Base-by-base conservation (phyloP, 2,797 vertebrate species). In the Ctenopoma kingsleyae region DNA sequence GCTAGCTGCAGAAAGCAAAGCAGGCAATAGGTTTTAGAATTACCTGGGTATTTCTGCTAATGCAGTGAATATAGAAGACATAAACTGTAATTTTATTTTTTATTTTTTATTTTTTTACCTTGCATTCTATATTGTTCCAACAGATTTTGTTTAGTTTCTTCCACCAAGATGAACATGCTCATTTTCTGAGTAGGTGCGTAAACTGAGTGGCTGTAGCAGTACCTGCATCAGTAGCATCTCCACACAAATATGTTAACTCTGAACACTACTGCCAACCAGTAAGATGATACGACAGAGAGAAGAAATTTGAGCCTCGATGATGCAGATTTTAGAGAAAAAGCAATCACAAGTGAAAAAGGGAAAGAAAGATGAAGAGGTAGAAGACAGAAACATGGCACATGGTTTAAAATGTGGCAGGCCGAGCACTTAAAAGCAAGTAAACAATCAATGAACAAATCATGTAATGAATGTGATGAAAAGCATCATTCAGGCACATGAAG, bases 1-100 rank as follows among this genome's bases (percentile, higher is more conserved):
- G 57, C 69, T 83, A 69, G 47, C 52, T 65, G 86, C 71, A 63
- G 50, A 74, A 53, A 74, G 87, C 81, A 74, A 86, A 88, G 90
- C 86, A 55, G 74, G 82, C 72, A 47, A 59, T 40, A 80, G 75
- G 77, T 60, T 22, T 32, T 44, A 43, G 43, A 52, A 76, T 47
- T 4, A 55, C 25, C 65, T 54, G 25, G n/a, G 16, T 27, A 22
- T 40, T 23, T 46, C 19, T 27, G 44, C 46, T 36, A 27, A 44
- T 10, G 36, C 13, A 23, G 6, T 22, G 23, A 19, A 17, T 32
- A 22, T 38, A 36, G 30, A 51, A 12, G 32, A 32, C 32, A 35
- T 27, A 35, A 38, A 11, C 27, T n/a, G 25, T 12, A 27, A 47
- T 11, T 62, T 40, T 10, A 15, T 8, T 38, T 13, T 5, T 41